Percentiles rank a stretch among this genome's conserved stretches.
These are phyloP conservation scores for Ectemnius continuus DNA, from an alignment of 2,888 invertebrate genomes.

Conservation along the genomic window DNA sequence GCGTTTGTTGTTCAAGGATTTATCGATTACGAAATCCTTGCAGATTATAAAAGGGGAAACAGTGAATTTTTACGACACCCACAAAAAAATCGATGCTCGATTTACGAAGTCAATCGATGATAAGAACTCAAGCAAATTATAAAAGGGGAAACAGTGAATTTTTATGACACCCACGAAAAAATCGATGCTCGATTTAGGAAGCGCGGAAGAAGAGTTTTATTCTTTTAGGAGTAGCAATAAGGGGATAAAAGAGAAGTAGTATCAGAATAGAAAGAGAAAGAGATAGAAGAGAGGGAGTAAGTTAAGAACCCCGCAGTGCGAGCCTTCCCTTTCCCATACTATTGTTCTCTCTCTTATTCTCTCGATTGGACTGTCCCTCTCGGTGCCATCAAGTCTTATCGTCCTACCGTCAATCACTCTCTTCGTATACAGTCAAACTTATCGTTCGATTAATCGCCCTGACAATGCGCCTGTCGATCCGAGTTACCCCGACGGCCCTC, in stretches of 20 bases:
- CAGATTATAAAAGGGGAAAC: too few species aligned
- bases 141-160: too few species aligned
- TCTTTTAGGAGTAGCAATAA: constrained; percentile 22
- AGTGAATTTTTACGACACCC: too few species aligned
- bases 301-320: constrained; percentile 43
- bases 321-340: constrained; percentile 43
- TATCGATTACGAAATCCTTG: too few species aligned
- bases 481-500: constrained; percentile 55
- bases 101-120: too few species aligned
- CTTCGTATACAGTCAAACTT: constrained; percentile 62
- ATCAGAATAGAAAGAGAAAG: constrained; percentile 7
- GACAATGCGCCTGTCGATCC: constrained; percentile 71
- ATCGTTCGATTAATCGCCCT: constrained; percentile 71
- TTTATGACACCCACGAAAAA: constrained; percentile 22
- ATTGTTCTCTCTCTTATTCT: constrained; percentile 46
- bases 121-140: too few species aligned
- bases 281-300: constrained; percentile 26
- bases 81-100: too few species aligned
- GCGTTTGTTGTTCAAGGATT: too few species aligned
- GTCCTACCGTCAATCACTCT: constrained; percentile 68
- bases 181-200: constrained; percentile 7
- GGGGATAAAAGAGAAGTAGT: constrained; percentile 6
- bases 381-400: constrained; percentile 68
- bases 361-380: constrained; percentile 49
- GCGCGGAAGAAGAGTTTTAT: constrained; percentile 37